Conservation (phyloP, 1,140 invertebrate species). For the Yoshiicerus persimilis region DNA sequence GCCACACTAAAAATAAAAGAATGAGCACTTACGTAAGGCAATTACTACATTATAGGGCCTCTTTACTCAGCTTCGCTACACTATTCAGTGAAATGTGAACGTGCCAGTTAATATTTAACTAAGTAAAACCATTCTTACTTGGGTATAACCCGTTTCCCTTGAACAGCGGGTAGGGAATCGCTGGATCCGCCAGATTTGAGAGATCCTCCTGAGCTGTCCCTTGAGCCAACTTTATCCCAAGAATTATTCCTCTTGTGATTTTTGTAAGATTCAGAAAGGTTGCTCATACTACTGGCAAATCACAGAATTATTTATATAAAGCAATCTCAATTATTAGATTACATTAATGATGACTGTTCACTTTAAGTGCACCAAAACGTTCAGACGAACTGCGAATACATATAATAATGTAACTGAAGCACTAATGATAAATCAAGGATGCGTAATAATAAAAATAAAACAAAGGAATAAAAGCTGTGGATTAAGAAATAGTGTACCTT, state of each 20-base stretch:
- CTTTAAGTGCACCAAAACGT: no score
- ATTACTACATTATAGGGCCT: neutral
- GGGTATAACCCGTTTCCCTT: conserved; percentile 48
- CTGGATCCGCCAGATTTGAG: conserved; percentile 49
- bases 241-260: conserved; percentile 56
- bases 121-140: conserved; percentile 30
- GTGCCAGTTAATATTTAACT: neutral
- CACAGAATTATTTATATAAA: neutral
- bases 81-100: neutral
- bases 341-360: no score
- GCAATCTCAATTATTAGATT: no score
- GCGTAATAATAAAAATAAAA: no score
- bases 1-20: neutral
- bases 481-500: conserved; percentile 48
- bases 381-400: no score
- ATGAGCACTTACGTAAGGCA: neutral
- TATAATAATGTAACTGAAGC: no score
- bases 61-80: neutral
- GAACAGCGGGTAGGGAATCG: conserved; percentile 49
- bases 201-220: conserved; percentile 49
- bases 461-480: no score
- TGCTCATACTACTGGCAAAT: conserved; percentile 50
- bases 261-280: conserved; percentile 56
- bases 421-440: no score
- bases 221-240: conserved; percentile 54